Conservation (phyloP, 2,797 vertebrate genomes). For the Fundulus diaphanus region DNA sequence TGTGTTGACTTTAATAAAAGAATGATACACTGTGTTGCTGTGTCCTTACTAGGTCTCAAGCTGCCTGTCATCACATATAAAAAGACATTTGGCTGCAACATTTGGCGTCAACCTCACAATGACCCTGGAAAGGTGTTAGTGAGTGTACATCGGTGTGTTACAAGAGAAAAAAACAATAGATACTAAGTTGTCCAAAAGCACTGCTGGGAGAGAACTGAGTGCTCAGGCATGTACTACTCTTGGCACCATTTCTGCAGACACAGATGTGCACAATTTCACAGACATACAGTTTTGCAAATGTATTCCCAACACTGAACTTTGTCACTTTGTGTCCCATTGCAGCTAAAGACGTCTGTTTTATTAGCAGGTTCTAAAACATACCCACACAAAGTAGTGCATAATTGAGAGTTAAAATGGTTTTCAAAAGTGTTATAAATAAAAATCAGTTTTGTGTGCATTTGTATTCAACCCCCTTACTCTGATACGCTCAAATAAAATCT, state of each 20-base stretch:
- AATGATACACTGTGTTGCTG: background rate
- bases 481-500: too few species aligned
- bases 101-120: slow-evolving; percentile 28
- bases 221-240: slow-evolving; percentile 63
- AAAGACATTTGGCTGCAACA: background rate
- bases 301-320: background rate
- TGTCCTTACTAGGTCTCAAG: background rate
- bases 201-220: slow-evolving; percentile 64
- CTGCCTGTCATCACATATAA: background rate
- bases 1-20: slow-evolving; percentile 25
- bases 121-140: slow-evolving; percentile 46
- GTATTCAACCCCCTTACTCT: background rate
- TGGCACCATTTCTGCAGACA: slow-evolving; percentile 41
- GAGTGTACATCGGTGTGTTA: slow-evolving; percentile 37
- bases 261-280: background rate
- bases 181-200: slow-evolving; percentile 67
- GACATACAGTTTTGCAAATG: background rate
- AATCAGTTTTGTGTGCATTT: background rate
- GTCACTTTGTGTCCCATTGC: background rate
- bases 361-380: background rate
- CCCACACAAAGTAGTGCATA: background rate
- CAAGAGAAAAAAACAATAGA: slow-evolving; percentile 48
- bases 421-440: background rate
- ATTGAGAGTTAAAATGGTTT: background rate
- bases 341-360: background rate